Evolutionary conservation across 2,113 vertebrate genomes (phyloP), one percentile per base, ranked within the genome.

Genomic region (Ploceus nigricollis): DNA sequence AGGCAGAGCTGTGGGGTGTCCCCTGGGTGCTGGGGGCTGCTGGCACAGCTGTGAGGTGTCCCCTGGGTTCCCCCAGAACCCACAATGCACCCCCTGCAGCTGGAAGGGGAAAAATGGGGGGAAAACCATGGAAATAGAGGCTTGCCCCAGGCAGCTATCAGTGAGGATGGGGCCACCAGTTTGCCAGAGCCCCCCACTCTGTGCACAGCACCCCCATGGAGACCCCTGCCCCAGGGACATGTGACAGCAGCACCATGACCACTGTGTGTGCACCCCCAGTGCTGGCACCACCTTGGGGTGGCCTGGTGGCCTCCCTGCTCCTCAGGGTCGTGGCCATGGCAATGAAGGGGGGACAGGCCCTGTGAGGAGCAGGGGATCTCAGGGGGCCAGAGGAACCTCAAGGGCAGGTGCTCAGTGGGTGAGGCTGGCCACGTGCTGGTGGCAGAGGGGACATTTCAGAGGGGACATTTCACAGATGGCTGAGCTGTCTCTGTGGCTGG

Each of bases 131-230:
- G 31, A 19, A 53, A 37, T 0, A 14, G 72, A 5, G 39, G 20
- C 13, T 28, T 23, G 35, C 11, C 50, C 30, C 37, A 27, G 19
- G 15, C 3, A 7, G 54, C 28, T 33, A 11, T 24, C 1, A 0
- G 33, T 50, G 79, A 19, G 54, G 17, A 19, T 0, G 0, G 65
- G 39, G 21, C 7, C 23, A 0, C 22, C 0, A 2, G 30, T 45
- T 45, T 61, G 71, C 10, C 68, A 10, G 27, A 77, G 57, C 31
- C 45, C 48, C 47, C 7, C 10, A 10, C 25, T 22, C 23, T 5
- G 13, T 19, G 66, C 60, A 7, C 35, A 0, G 31, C n/a, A 6
- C 15, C 27, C n/a, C 35, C 8, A 0, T 10, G 65, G 35, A 30
- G 45, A 44, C 19, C 25, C 44, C 30, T 66, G 51, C 37, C 23